These are phyloP conservation scores for Polypedilum vanderplanki DNA, from an alignment of 1,140 invertebrate genomes.

Conservation along the genomic window DNA sequence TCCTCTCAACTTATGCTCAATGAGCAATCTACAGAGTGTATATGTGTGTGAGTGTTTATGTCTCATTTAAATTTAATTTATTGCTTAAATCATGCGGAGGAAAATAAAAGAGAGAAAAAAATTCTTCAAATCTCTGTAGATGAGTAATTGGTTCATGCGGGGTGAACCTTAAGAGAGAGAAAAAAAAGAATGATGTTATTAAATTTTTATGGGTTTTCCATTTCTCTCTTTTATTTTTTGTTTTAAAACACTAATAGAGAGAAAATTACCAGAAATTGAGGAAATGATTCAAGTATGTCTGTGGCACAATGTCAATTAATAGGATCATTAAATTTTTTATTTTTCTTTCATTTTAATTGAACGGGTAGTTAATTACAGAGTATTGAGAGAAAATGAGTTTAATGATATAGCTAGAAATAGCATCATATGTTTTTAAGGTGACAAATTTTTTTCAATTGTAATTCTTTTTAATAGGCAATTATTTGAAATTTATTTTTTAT, in stretches of 20 bases:
- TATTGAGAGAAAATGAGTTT: too few relatives aligned
- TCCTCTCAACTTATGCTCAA: not conserved
- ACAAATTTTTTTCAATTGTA: too few relatives aligned
- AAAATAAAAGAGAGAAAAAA: slow-evolving; percentile 19
- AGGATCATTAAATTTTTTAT: not conserved
- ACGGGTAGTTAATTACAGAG: not conserved
- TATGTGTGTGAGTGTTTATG: not conserved
- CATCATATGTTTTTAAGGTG: too few relatives aligned
- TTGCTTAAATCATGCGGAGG: not conserved
- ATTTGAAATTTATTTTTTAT: too few relatives aligned
- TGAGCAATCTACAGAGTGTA: not conserved
- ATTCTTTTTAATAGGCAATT: too few relatives aligned
- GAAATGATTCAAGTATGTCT: not conserved
- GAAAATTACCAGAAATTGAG: too few relatives aligned
- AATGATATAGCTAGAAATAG: too few relatives aligned
- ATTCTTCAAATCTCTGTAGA: not conserved
- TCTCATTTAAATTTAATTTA: slow-evolving; percentile 20
- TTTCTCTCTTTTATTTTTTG: not conserved
- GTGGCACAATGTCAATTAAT: slow-evolving; percentile 12
- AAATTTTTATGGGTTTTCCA: not conserved
- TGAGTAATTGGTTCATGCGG: not conserved
- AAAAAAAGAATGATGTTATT: too few relatives aligned
- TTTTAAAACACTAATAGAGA: too few relatives aligned
- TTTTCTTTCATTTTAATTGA: not conserved
- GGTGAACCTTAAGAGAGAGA: not conserved